phyloP scores from a whole-genome alignment of 1,140 invertebrate species.

The Yoshiicerus persimilis region DNA sequence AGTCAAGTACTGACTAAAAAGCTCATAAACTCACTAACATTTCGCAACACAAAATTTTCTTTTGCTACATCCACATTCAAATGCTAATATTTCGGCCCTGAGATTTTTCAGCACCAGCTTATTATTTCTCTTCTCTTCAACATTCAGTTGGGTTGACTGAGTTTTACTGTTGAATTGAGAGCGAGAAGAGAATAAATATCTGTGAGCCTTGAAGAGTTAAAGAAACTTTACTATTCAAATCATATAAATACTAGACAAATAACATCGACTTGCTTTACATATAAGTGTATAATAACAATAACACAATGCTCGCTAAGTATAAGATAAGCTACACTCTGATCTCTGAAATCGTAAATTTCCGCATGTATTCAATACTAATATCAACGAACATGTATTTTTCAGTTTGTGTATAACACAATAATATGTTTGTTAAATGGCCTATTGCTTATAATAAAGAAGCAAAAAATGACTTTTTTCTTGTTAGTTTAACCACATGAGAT shows the following conservation, averaged over 20 bases:
- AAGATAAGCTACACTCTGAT: not conserved
- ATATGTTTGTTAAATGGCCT: not conserved
- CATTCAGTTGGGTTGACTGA: not conserved
- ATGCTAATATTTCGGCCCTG: slow-evolving; percentile 42
- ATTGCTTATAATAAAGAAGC: not conserved
- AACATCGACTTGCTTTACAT: no score
- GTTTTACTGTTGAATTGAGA: not conserved
- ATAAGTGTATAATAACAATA: no score
- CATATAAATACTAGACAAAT: not conserved
- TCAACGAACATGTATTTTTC: not conserved
- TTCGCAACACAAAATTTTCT: slow-evolving; percentile 45
- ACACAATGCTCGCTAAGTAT: no score
- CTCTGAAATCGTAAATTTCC: not conserved
- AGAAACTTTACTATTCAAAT: not conserved
- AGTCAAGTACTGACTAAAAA: slow-evolving; percentile 43
- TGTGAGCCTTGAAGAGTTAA: not conserved
- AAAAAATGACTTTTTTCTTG: not conserved
- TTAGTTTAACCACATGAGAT: not conserved
- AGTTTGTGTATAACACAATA: not conserved
- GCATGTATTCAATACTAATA: not conserved
- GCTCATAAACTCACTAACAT: slow-evolving; percentile 44
- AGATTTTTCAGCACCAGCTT: slow-evolving; percentile 25
- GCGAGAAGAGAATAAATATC: not conserved
- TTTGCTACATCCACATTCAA: slow-evolving; percentile 42
- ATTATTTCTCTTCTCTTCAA: slow-evolving; percentile 26